These are phyloP conservation scores for Drosophila sucinea DNA, from an alignment of 1,140 invertebrate genomes.

Conservation along the genomic window DNA sequence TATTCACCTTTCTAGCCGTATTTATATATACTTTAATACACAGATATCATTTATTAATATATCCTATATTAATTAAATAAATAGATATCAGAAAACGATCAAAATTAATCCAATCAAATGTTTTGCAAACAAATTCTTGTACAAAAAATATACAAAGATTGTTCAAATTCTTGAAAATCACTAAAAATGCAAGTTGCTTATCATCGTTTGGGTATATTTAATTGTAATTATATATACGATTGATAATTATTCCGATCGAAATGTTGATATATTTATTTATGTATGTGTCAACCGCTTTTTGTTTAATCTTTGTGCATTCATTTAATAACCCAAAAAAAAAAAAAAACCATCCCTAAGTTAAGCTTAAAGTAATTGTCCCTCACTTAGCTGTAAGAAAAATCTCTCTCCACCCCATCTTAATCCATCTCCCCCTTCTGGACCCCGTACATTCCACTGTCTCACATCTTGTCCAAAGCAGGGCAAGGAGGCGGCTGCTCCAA, in stretches of 20 bases:
- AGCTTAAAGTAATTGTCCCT: conserved; percentile 50
- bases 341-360: neutral
- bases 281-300: neutral
- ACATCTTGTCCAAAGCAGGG: neutral
- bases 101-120: too few species aligned
- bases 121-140: too few species aligned
- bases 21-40: too few species aligned
- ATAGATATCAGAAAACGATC: too few species aligned
- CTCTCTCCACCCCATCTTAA: neutral
- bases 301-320: neutral
- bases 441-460: neutral
- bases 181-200: too few species aligned
- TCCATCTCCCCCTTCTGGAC: too few species aligned
- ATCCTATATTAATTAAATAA: too few species aligned
- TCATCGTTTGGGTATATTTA: neutral
- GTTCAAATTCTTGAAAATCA: neutral
- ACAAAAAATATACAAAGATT: too few species aligned
- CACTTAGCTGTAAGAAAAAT: conserved; percentile 50
- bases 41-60: too few species aligned
- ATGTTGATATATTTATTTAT: neutral
- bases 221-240: neutral
- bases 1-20: too few species aligned
- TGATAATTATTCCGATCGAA: neutral
- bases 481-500: conserved; percentile 45
- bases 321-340: too few species aligned